Conservation (phyloP, 2,888 invertebrate species). For the Cenopis cana region DNA sequence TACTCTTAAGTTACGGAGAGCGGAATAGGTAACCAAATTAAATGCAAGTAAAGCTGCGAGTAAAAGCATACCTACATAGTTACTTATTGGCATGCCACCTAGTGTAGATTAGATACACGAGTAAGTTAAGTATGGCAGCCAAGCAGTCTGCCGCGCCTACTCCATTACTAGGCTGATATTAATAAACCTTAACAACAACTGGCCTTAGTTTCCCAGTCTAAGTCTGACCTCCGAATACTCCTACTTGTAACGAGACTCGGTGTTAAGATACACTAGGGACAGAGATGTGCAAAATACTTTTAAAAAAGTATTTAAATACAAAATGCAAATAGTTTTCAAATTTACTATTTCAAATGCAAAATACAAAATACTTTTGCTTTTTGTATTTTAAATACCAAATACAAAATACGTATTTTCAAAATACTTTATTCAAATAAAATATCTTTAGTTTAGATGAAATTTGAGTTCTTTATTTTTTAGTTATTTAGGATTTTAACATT, state of each 20-base stretch:
- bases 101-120: constrained; percentile 1
- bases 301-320: too few species aligned
- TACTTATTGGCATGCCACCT: constrained; percentile 21
- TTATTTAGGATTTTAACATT: too few species aligned
- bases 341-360: too few species aligned
- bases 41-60: neutral
- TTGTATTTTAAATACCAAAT: too few species aligned
- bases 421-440: too few species aligned
- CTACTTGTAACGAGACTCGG: neutral
- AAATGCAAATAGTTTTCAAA: too few species aligned
- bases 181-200: neutral
- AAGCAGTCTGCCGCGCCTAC: constrained; percentile 61
- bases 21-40: neutral
- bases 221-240: neutral
- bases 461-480: too few species aligned
- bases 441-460: too few species aligned
- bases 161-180: constrained; percentile 47
- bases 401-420: too few species aligned
- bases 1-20: neutral
- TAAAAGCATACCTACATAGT: too few species aligned
- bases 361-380: too few species aligned
- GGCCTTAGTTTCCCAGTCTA: neutral
- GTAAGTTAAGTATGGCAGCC: constrained; percentile 49
- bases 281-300: too few species aligned
- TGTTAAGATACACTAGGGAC: neutral